Evolutionary conservation across 1,140 invertebrate species (phyloP), one percentile per base, ranked within the genome.

Genomic region (Pteromalus puparum): DNA sequence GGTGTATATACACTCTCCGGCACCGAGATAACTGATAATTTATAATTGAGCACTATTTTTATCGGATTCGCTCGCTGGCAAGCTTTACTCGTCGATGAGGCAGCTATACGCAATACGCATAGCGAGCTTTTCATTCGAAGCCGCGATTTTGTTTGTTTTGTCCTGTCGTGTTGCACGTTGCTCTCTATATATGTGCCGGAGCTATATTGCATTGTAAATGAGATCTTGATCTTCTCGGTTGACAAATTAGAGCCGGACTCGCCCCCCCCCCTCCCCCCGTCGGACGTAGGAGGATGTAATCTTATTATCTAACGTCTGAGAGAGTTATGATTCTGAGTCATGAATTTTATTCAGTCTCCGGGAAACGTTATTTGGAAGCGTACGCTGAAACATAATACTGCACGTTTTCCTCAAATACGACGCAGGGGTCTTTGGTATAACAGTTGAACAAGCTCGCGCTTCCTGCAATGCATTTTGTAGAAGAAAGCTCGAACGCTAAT

Each of bases 331-430:
- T n/a, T 61, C 53, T 61, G 53, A 61, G 53, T n/a, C 53, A 61
- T 21, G 53, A 61, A 61, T 61, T 61, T 61, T 61, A 61, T 61
- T n/a, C 53, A 61, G 53, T n/a, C 53, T 61, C 53, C 21, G 53
- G 53, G 53, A 61, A 61, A 61, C 53, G 53, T 61, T n/a, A 61
- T 61, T 61, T 61, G 53, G 53, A 61, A 61, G 53, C 53, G 53
- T 61, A 61, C 21, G 3, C 18, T 61, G 53, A 21, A 61, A 61
- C 53, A 61, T 61, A 61, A 61, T 61, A 61, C 53, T 61, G 18
- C 53, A 21, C 53, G 53, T 61, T 61, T 61, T n/a, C 53, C 53
- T 61, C 21, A 61, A 61, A 21, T 21, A 61, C 53, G 21, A 61
- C 6, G 3, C 10, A 53, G 15, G 53, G 21, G 2, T 6, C 7